Percentiles rank a stretch among this genome's conserved stretches.
Conservation (phyloP, 2,113 vertebrate species). For the Centropristis striata region DNA sequence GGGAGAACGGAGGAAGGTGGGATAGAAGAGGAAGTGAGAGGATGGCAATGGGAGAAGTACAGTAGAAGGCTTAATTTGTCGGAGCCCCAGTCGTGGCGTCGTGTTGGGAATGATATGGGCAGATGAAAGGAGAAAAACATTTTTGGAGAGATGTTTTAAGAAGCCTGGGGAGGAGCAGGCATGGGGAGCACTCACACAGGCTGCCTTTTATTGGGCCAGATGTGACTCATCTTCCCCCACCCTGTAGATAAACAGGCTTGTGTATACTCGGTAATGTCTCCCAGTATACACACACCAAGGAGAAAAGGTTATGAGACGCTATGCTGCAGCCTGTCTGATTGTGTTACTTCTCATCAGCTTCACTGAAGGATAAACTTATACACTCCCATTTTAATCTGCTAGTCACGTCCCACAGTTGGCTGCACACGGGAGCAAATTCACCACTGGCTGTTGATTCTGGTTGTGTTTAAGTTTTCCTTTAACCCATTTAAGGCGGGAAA, state of each 20-base stretch:
- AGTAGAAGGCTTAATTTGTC: constrained; percentile 37
- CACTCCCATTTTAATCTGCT: background rate
- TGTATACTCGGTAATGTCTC: constrained; percentile 45
- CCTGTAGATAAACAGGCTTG: constrained; percentile 68
- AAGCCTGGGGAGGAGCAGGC: constrained; percentile 29
- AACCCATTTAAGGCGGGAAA: too few relatives aligned
- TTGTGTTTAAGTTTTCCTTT: background rate
- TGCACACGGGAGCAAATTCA: background rate
- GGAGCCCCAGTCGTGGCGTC: background rate
- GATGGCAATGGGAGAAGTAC: background rate
- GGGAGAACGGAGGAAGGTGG: background rate
- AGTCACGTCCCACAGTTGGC: constrained; percentile 1
- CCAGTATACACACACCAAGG: constrained; percentile 13
- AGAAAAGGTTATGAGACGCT: constrained; percentile 41
- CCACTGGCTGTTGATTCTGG: background rate
- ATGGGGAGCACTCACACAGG: constrained; percentile 12
- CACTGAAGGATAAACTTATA: background rate
- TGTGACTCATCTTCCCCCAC: constrained; percentile 69
- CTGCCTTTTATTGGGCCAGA: constrained; percentile 48
- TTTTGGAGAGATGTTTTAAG: constrained; percentile 33
- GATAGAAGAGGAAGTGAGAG: constrained; percentile 23
- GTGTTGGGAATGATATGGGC: constrained; percentile 30
- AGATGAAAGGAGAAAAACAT: constrained; percentile 36
- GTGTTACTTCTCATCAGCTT: constrained; percentile 22
- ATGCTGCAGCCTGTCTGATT: constrained; percentile 13